Conservation (phyloP, 2,888 invertebrate species). For the Ormyrus thymus region DNA sequence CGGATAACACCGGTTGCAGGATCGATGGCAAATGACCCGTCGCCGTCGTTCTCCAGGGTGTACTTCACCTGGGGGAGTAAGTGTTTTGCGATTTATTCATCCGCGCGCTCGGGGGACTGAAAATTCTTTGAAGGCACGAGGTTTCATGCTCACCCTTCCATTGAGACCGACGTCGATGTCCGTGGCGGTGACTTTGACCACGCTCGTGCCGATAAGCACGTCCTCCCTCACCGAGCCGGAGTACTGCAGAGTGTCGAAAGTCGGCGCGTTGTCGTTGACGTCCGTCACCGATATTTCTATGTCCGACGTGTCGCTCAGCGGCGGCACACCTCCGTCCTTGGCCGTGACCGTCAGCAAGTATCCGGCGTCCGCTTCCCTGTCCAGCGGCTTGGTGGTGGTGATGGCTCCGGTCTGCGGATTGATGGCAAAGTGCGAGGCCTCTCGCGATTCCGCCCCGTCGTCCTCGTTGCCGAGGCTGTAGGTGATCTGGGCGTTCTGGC, state of each 20-base stretch:
- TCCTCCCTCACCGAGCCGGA: slow-evolving; percentile 91
- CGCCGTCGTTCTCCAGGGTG: slow-evolving; percentile 85
- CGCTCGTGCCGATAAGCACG: slow-evolving; percentile 88
- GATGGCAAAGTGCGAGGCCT: slow-evolving; percentile 84
- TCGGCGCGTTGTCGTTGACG: slow-evolving; percentile 96
- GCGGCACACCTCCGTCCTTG: slow-evolving; percentile 92
- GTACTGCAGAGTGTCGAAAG: slow-evolving; percentile 89
- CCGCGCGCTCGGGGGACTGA: neutral
- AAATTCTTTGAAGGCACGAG: neutral
- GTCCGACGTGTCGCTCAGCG: slow-evolving; percentile 94
- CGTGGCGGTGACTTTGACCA: slow-evolving; percentile 86
- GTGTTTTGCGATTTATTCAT: neutral
- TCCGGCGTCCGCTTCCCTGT: slow-evolving; percentile 86
- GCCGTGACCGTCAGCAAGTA: slow-evolving; percentile 95
- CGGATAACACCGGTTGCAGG: slow-evolving; percentile 93
- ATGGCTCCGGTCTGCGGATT: slow-evolving; percentile 96
- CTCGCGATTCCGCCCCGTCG: slow-evolving; percentile 79
- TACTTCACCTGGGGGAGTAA: slow-evolving; percentile 77
- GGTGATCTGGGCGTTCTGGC: slow-evolving; percentile 92
- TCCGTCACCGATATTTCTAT: slow-evolving; percentile 96
- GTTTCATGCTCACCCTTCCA: slow-evolving; percentile 80
- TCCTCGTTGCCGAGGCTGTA: slow-evolving; percentile 84
- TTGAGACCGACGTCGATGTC: slow-evolving; percentile 92
- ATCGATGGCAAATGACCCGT: slow-evolving; percentile 94
- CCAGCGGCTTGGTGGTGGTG: slow-evolving; percentile 88